A percentile compares a stretch with the other conserved stretches of the same genome.
These are phyloP conservation scores for Megalopta genalis DNA, from an alignment of 1,140 invertebrate species.

Conservation along the genomic window DNA sequence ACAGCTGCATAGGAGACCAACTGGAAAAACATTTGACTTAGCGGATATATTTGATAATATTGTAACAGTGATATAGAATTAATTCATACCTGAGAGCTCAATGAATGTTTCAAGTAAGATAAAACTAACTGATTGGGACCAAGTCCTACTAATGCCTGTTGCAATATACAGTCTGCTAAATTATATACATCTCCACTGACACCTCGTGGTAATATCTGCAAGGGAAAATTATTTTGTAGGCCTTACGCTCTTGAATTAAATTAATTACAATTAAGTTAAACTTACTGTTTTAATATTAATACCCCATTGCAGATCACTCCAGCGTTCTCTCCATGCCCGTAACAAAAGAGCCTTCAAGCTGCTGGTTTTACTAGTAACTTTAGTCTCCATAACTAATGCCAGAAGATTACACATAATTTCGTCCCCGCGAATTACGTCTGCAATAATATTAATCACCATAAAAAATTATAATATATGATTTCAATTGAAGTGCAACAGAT, in stretches of 20 bases:
- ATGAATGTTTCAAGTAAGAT: conserved; percentile 94
- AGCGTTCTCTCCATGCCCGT: conserved; percentile 95
- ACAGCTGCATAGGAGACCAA: conserved; percentile 94
- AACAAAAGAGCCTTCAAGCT: conserved; percentile 91
- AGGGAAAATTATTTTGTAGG: not conserved
- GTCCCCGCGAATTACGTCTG: conserved; percentile 16
- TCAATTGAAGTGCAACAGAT: not conserved
- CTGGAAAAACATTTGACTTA: conserved; percentile 71
- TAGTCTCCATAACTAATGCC: conserved; percentile 83
- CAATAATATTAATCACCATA: not conserved
- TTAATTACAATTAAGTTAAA: too few species aligned
- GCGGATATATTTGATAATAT: not conserved
- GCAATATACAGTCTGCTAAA: conserved; percentile 94
- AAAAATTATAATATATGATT: not conserved
- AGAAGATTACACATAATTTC: conserved; percentile 61
- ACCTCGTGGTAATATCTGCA: conserved; percentile 87
- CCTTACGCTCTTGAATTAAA: not conserved
- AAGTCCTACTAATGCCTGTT: conserved; percentile 94
- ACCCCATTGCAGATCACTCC: conserved; percentile 97
- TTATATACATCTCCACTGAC: conserved; percentile 95
- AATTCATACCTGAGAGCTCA: conserved; percentile 86
- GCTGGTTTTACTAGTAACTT: conserved; percentile 91
- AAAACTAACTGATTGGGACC: conserved; percentile 94
- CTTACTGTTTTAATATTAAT: conserved; percentile 94
- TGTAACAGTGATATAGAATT: conserved; percentile 13